A percentile compares a stretch with the other conserved stretches of the same genome.
Evolutionary conservation across 2,888 invertebrate genomes (phyloP).

Genomic region (Cantharis rustica): DNA sequence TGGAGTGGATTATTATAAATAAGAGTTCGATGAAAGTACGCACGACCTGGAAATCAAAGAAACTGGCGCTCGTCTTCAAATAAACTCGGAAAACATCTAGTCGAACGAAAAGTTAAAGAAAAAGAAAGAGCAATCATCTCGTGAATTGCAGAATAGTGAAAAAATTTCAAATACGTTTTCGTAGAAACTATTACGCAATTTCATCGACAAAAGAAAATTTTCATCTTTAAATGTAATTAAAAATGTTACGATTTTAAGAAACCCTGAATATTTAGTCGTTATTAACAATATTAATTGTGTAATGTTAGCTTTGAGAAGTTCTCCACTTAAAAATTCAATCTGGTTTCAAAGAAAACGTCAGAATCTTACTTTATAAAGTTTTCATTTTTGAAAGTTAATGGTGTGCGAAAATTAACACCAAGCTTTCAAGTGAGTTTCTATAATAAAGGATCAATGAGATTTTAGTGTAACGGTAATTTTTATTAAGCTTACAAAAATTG

Average conservation of each 20-base stretch:
- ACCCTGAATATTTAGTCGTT: not conserved
- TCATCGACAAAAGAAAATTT: not conserved
- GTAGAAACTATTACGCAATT: slow-evolving; percentile 4
- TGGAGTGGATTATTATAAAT: slow-evolving; percentile 16
- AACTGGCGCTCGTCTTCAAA: slow-evolving; percentile 15
- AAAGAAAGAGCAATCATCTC: slow-evolving; percentile 16
- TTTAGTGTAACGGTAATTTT: not conserved
- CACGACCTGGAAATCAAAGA: slow-evolving; percentile 19
- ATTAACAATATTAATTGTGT: not conserved
- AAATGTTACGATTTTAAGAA: not conserved
- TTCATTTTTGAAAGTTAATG: slow-evolving; percentile 14
- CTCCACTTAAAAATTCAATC: not conserved
- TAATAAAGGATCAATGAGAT: not conserved
- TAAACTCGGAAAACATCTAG: slow-evolving; percentile 14
- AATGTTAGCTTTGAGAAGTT: not conserved
- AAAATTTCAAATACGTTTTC: slow-evolving; percentile 11
- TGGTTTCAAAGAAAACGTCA: not conserved
- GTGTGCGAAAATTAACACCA: slow-evolving; percentile 7
- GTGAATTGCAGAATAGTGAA: slow-evolving; percentile 15
- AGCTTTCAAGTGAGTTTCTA: not conserved
- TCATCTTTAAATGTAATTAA: not conserved
- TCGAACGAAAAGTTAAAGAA: slow-evolving; percentile 11
- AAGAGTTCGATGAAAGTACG: slow-evolving; percentile 15
- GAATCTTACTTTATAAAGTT: slow-evolving; percentile 6
- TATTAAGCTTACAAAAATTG: not conserved